A percentile compares a stretch with the other conserved stretches of the same genome.
phyloP scores from a whole-genome alignment of 2,888 invertebrate species.

The Plemyria rubiginata region DNA sequence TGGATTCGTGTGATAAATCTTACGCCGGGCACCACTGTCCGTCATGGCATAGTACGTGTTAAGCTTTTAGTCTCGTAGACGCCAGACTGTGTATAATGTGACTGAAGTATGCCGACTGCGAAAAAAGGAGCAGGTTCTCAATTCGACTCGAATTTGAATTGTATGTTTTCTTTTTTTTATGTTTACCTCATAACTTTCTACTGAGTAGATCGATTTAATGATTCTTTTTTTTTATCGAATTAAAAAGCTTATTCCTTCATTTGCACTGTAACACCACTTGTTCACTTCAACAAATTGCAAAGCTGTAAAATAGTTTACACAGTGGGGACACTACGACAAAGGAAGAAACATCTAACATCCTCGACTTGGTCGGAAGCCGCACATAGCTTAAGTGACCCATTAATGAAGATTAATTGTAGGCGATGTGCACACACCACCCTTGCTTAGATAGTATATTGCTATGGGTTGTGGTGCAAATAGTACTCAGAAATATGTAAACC shows the following conservation, averaged over 20 bases:
- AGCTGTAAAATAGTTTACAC: slow-evolving; percentile 60
- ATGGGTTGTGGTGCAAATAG: slow-evolving; percentile 17
- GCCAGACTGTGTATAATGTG: no score
- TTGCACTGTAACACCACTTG: slow-evolving; percentile 5
- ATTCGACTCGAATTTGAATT: no score
- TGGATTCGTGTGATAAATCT: no score
- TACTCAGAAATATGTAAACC: not conserved
- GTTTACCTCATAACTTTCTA: no score
- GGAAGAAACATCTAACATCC: slow-evolving; percentile 53
- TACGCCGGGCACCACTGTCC: no score
- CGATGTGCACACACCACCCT: slow-evolving; percentile 57
- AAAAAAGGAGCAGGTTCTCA: no score
- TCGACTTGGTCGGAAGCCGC: slow-evolving; percentile 64
- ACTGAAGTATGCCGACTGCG: no score
- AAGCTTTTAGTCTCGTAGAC: no score
- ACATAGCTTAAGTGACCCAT: slow-evolving; percentile 71
- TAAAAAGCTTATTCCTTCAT: not conserved
- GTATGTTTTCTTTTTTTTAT: no score
- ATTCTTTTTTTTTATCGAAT: no score
- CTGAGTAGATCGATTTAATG: no score
- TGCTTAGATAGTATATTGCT: slow-evolving; percentile 27
- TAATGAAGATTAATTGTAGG: slow-evolving; percentile 82
- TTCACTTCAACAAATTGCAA: slow-evolving; percentile 16
- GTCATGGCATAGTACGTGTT: no score
- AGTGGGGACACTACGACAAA: slow-evolving; percentile 53